phyloP scores from a whole-genome alignment of 2,797 vertebrate species.

The Tachyglossus aculeatus region DNA sequence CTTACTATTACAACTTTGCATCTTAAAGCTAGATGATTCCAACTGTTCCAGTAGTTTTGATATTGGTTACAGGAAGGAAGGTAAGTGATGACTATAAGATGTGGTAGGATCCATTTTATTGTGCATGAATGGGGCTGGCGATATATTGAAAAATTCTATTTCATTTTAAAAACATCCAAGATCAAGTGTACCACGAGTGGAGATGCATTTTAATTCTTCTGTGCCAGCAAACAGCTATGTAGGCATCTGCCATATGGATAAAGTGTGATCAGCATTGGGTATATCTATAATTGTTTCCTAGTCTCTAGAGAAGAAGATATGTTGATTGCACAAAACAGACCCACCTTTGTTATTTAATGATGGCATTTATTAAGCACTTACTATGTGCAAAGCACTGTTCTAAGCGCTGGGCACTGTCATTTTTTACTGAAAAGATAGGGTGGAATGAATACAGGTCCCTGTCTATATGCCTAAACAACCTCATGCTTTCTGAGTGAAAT shows the following conservation, averaged over 20 bases:
- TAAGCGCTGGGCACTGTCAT: neutral
- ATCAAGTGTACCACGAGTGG: neutral
- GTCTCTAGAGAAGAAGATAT: neutral
- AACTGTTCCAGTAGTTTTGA: no score
- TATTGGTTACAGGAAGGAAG: no score
- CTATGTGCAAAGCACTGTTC: no score
- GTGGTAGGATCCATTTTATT: constrained; percentile 2
- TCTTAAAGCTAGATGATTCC: no score
- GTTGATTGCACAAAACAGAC: neutral
- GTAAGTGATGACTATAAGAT: no score
- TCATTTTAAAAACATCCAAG: constrained; percentile 4
- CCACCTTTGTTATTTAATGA: neutral
- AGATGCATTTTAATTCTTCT: constrained; percentile 20
- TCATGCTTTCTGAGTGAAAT: neutral
- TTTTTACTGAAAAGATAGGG: no score
- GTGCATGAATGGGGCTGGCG: neutral
- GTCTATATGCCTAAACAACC: neutral
- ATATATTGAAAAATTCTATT: constrained; percentile 22
- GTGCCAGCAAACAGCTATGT: neutral
- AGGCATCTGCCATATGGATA: constrained; percentile 25
- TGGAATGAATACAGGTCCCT: no score
- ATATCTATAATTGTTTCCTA: neutral
- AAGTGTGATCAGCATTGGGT: constrained; percentile 15
- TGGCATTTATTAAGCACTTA: neutral
- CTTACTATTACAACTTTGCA: no score